phyloP scores from a whole-genome alignment of 2,888 invertebrate species.

The Tricholauxania praeusta region DNA sequence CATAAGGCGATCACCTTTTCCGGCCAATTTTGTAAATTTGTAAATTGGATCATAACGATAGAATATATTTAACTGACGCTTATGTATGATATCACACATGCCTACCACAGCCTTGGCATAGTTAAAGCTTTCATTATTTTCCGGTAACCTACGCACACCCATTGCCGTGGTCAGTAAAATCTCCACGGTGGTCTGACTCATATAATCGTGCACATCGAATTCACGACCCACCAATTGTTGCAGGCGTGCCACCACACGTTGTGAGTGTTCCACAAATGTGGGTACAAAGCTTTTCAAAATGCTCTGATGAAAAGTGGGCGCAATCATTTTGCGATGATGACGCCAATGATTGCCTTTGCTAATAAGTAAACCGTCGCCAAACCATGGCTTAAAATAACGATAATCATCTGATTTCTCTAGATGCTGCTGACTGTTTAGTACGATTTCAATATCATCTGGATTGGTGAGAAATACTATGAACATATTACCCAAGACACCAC shows the following conservation, averaged over 20 bases:
- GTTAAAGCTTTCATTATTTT: constrained; percentile 77
- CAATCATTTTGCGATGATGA: constrained; percentile 84
- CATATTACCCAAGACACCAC: constrained; percentile 79
- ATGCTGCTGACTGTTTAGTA: constrained; percentile 79
- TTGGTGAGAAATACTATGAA: constrained; percentile 77
- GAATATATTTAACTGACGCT: constrained; percentile 82
- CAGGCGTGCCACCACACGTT: constrained; percentile 76
- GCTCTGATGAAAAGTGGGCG: constrained; percentile 87
- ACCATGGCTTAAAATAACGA: constrained; percentile 83
- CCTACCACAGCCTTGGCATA: constrained; percentile 90
- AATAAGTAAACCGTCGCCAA: constrained; percentile 82
- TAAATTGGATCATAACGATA: constrained; percentile 79
- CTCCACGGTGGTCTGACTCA: constrained; percentile 84
- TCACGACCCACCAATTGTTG: constrained; percentile 74
- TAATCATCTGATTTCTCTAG: constrained; percentile 82
- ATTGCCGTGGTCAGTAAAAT: constrained; percentile 85
- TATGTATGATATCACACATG: constrained; percentile 86
- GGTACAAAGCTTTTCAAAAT: constrained; percentile 84
- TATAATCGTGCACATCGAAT: constrained; percentile 83
- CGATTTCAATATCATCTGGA: constrained; percentile 79
- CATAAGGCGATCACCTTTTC: constrained; percentile 77
- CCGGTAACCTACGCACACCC: constrained; percentile 83
- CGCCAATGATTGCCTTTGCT: constrained; percentile 85
- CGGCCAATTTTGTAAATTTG: constrained; percentile 77
- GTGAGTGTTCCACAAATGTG: constrained; percentile 81